phyloP scores from a whole-genome alignment of 2,888 invertebrate genomes.

The Clepsis dumicolana region DNA sequence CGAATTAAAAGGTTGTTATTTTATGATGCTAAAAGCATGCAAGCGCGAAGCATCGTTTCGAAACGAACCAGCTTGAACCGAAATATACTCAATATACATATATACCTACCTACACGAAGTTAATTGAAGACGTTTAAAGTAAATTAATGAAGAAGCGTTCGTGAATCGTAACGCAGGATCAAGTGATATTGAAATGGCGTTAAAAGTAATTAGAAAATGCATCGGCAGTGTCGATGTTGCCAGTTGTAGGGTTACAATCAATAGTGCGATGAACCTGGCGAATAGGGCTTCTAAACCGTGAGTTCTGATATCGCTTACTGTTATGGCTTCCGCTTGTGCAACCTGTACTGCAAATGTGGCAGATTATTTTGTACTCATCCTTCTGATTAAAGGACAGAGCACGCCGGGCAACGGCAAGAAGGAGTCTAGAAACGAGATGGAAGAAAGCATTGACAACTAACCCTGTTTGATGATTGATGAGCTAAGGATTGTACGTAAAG shows the following conservation, averaged over 20 bases:
- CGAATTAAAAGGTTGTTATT: not conserved
- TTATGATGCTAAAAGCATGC: not conserved
- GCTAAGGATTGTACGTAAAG: too few relatives aligned
- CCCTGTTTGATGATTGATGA: too few relatives aligned
- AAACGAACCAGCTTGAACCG: not conserved
- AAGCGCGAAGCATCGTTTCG: not conserved
- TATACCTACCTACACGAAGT: too few relatives aligned
- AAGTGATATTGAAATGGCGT: not conserved
- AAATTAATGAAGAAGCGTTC: not conserved
- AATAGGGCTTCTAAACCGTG: constrained; percentile 62
- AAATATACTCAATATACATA: not conserved
- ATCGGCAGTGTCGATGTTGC: not conserved
- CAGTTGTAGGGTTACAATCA: constrained; percentile 40
- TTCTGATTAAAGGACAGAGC: not conserved
- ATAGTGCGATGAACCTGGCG: constrained; percentile 59
- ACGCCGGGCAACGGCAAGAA: not conserved
- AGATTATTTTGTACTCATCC: constrained; percentile 17
- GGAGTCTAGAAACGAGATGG: not conserved
- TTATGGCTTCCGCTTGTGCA: constrained; percentile 56
- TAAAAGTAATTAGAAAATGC: constrained; percentile 9
- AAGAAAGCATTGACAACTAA: too few relatives aligned
- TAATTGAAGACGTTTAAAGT: not conserved
- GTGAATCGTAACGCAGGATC: not conserved
- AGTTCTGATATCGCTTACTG: constrained; percentile 58
- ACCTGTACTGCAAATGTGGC: constrained; percentile 48